A percentile compares a stretch with the other conserved stretches of the same genome.
These are phyloP conservation scores for Petrosia ficiformis DNA, from an alignment of 37 sponge, comb jelly and placozoan species.

Conservation along the genomic window DNA sequence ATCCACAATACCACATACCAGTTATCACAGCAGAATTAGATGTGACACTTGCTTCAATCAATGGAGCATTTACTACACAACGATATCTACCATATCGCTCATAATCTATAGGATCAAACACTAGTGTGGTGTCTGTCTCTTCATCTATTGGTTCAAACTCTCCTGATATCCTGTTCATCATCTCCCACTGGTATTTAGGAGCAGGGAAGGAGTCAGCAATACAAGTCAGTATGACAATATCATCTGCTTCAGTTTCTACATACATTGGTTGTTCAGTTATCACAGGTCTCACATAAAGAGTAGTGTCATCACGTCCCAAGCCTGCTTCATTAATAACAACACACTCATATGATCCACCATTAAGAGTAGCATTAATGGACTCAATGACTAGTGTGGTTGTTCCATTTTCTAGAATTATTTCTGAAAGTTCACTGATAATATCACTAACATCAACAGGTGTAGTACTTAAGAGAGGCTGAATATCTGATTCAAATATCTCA, in stretches of 20 bases:
- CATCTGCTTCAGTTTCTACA: not conserved
- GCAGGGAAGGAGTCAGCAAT: conserved; percentile 19
- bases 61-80: not conserved
- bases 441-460: not conserved
- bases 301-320: conserved; percentile 16
- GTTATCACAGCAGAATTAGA: not conserved
- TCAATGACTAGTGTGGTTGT: conserved; percentile 11
- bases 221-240: not conserved
- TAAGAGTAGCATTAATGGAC: conserved; percentile 17
- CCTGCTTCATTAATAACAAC: conserved; percentile 67
- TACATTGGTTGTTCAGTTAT: conserved; percentile 3
- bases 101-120: conserved; percentile 6
- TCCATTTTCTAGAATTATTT: not conserved
- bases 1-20: no score
- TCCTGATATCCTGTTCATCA: not conserved
- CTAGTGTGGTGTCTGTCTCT: no score
- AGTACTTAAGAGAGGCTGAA: not conserved
- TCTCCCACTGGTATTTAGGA: conserved; percentile 16
- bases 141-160: not conserved
- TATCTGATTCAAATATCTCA: not conserved
- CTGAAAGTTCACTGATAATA: not conserved
- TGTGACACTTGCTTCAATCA: not conserved
- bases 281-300: conserved; percentile 17
- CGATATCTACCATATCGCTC: conserved; percentile 13
- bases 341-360: conserved; percentile 67